Evolutionary conservation across 2,113 vertebrate species (phyloP), one percentile per base, ranked within the genome.

Genomic region (Lutjanus erythropterus): DNA sequence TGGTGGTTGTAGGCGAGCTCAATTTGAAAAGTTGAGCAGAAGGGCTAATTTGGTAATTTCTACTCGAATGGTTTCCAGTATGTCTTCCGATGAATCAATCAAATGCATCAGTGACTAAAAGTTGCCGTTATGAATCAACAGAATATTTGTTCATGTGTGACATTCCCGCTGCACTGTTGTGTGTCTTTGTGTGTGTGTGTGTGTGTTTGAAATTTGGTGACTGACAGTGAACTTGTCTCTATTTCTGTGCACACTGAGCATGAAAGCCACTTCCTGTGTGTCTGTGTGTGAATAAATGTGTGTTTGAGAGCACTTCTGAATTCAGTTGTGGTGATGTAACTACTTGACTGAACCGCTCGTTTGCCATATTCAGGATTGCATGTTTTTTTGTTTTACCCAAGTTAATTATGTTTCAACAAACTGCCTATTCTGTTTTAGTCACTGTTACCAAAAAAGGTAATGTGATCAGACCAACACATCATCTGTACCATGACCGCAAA

Each of bases 201-300:
- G 8, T 37, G 37, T 21, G n/a, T 35, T 75, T 25, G 35, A 42
- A 64, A 31, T 52, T 77, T 4, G 27, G 59, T 76, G 73, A 75
- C 58, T 75, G 58, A 5, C 15, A 73, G 70, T 75, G 11, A 84
- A 77, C 44, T 19, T 35, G 14, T 47, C 60, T 89, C 56, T 86
- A 83, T 84, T 86, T 90, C 50, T 84, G 64, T 60, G 23, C 50
- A 42, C n/a, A 14, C 42, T 6, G 15, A 80, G 47, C 27, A 52
- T 55, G 55, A 80, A 87, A 91, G 79, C 90, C 87, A 90, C 90
- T 87, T 92, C 91, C 91, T 88, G 50, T 88, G 74, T 73, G 49
- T 41, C 35, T 73, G 46, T 49, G 41, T 49, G 41, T 18, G 23
- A 47, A 50, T 67, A 60, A 46, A 53, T 72, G 47, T 50, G 35